Evolutionary conservation across 2,888 invertebrate species (phyloP).

Genomic region (Lymantria dispar): DNA sequence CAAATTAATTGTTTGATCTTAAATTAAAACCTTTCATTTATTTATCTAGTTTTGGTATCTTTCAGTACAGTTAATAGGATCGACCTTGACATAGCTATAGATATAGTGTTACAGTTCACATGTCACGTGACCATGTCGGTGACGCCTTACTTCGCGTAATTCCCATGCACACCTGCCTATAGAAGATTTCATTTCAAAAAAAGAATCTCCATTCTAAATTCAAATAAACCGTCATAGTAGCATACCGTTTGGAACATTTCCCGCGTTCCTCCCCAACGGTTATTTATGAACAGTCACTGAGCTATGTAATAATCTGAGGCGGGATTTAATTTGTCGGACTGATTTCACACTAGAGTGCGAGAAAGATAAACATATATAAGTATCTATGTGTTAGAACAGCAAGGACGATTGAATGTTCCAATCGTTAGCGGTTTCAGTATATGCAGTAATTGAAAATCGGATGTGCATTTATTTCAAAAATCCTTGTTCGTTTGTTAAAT

Average conservation of each 20-base stretch:
- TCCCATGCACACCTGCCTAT: no score
- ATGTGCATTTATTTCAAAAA: conserved; percentile 41
- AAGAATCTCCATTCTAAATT: conserved; percentile 35
- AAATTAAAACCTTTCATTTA: no score
- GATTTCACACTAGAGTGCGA: conserved; percentile 84
- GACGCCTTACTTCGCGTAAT: no score
- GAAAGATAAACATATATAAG: conserved; percentile 32
- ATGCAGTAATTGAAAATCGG: conserved; percentile 64
- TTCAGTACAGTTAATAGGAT: no score
- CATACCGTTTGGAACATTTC: conserved; percentile 43
- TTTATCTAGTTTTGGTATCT: no score
- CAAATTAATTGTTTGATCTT: no score
- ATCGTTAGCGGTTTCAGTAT: conserved; percentile 69
- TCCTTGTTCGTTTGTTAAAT: conserved; percentile 49
- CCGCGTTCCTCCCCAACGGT: conserved; percentile 59
- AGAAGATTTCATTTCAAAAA: no score
- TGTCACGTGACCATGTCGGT: no score
- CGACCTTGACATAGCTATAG: no score
- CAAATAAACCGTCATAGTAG: conserved; percentile 38
- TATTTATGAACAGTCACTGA: conserved; percentile 88
- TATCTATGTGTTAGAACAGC: conserved; percentile 31
- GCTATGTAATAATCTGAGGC: conserved; percentile 88
- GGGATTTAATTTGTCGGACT: conserved; percentile 88
- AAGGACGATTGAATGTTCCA: conserved; percentile 33
- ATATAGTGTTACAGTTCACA: no score